A percentile compares a stretch with the other conserved stretches of the same genome.
Evolutionary conservation across 2,113 vertebrate genomes (phyloP).

Genomic region (Poeciliopsis prolifica): DNA sequence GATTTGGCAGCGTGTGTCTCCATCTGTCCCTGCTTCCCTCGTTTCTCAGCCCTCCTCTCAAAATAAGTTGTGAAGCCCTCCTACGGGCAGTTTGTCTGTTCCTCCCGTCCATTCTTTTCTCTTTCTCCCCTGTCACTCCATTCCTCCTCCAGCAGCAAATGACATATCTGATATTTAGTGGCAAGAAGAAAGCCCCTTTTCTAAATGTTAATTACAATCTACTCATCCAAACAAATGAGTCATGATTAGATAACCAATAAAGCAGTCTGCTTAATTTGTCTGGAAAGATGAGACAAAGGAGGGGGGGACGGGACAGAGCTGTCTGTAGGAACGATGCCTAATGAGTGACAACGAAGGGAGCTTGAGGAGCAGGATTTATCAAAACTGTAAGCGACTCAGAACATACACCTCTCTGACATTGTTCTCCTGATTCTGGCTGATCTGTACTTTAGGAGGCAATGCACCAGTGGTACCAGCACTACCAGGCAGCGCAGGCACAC

Average conservation of each 20-base stretch:
- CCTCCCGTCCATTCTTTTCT: conserved; percentile 4
- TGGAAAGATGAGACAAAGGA: conserved; percentile 38
- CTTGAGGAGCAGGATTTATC: background rate
- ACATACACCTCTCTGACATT: conserved; percentile 13
- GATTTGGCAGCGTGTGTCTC: conserved; percentile 60
- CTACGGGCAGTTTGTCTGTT: conserved; percentile 43
- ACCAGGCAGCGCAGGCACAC: conserved; percentile 80
- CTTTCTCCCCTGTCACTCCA: conserved; percentile 7
- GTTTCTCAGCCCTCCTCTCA: conserved; percentile 43
- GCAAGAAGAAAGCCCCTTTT: conserved; percentile 43
- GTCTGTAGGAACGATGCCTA: conserved; percentile 25
- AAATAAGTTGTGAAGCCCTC: conserved; percentile 35
- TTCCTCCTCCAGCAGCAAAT: conserved; percentile 40
- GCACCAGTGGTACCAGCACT: conserved; percentile 87
- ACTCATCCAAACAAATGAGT: conserved; percentile 58
- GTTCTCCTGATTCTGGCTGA: conserved; percentile 6
- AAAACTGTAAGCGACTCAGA: conserved; percentile 11
- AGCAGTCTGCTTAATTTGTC: conserved; percentile 49
- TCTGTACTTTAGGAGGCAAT: conserved; percentile 75
- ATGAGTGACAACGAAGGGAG: conserved; percentile 17
- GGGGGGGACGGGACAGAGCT: conserved; percentile 1
- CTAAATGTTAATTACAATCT: conserved; percentile 66
- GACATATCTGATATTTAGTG: conserved; percentile 61
- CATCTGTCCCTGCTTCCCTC: conserved; percentile 62
- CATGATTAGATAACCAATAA: conserved; percentile 61